Base-by-base conservation (phyloP, 2,113 vertebrate species). In the Brachirus orientalis region DNA sequence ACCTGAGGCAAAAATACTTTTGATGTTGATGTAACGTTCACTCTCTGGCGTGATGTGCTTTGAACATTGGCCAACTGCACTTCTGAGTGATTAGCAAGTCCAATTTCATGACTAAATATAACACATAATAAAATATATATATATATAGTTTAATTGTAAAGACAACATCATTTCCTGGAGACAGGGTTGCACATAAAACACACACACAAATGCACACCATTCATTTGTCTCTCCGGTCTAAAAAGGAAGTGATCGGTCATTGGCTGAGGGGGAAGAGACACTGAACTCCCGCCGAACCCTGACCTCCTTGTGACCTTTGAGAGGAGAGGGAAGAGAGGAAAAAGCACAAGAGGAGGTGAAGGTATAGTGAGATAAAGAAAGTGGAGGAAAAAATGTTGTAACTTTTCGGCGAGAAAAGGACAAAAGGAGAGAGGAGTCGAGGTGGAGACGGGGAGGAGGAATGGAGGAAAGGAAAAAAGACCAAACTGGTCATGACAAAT, bases 181-280 rank as follows among this genome's bases (percentile, higher is more conserved):
- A 54, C 51, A 12, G n/a, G n/a, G n/a, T n/a, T n/a, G n/a, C n/a
- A n/a, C n/a, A n/a, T n/a, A n/a, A n/a, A n/a, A n/a, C 52, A 54
- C 52, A 54, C 51, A 45, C 44, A 44, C 40, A 36, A 20, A 61
- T 67, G 62, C 70, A 64, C 50, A 22, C 52, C 4, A 2, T 46
- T 70, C 58, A 80, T 80, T 78, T 65, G 66, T 82, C 75, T 73
- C 70, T 33, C 33, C 37, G 22, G 22, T 80, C 56, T 83, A 86
- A 89, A 84, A 85, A 88, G 85, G 87, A 90, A 90, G 76, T 84
- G 45, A 89, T 89, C 76, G 43, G 63, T 90, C 89, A 88, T 55
- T 77, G 74, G 74, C 61, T 71, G 65, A 77, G 62, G 53, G 28
- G 60, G 75, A 74, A 63, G 75, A 77, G 77, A 80, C 41, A 0